A percentile compares a stretch with the other conserved stretches of the same genome.
Evolutionary conservation across 2,797 vertebrate genomes (phyloP).

Genomic region (Phataginus tricuspis): DNA sequence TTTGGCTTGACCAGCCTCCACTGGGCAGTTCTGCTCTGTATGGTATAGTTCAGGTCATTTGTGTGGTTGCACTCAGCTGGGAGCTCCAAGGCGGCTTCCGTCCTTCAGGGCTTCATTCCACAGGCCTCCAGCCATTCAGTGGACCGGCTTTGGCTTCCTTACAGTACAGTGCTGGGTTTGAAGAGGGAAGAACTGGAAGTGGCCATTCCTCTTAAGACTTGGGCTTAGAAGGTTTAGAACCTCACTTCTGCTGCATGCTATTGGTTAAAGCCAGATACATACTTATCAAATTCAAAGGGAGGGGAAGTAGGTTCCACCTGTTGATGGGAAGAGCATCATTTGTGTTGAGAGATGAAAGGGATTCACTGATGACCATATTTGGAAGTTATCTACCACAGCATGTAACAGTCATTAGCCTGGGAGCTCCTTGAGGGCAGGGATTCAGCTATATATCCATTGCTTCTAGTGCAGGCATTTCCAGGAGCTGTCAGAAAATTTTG

Average conservation of each 20-base stretch:
- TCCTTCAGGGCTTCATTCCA: background rate
- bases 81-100: background rate
- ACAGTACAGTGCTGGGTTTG: background rate
- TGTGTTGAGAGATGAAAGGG: background rate
- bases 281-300: background rate
- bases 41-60: background rate
- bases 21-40: background rate
- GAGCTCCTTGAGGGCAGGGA: background rate
- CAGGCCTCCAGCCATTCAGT: background rate
- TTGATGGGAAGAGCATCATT: background rate
- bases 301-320: background rate
- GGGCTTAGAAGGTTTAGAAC: background rate
- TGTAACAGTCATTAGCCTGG: background rate
- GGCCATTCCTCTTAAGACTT: background rate
- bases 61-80: background rate
- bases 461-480: background rate
- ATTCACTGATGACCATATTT: background rate
- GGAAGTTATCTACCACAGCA: background rate
- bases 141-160: background rate
- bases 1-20: background rate
- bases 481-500: slow-evolving; percentile 13
- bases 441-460: background rate
- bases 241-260: background rate
- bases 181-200: background rate
- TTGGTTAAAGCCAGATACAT: background rate